Conservation (phyloP, 2,797 vertebrate genomes). For the Oreortyx pictus region DNA sequence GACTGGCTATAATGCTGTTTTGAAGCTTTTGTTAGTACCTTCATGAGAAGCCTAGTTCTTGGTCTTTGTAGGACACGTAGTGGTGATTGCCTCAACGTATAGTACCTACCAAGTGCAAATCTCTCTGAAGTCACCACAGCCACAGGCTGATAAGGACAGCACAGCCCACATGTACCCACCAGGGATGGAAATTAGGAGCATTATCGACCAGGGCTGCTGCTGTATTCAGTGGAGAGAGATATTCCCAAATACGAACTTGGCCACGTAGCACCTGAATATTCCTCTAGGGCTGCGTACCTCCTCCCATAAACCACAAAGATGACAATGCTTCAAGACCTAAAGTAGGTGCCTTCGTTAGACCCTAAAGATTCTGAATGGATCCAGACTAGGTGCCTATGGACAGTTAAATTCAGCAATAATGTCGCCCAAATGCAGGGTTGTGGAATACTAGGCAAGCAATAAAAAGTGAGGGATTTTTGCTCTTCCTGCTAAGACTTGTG, state of each 20-base stretch:
- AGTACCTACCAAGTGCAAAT: not conserved
- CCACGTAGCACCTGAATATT: not conserved
- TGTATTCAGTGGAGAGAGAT: not conserved
- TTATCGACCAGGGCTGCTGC: not conserved
- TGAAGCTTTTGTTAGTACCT: not conserved
- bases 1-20: not conserved
- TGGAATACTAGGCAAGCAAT: not conserved
- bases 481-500: not conserved
- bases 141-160: not conserved
- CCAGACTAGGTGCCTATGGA: not conserved
- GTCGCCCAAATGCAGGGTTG: not conserved
- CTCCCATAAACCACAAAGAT: not conserved
- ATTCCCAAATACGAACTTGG: not conserved
- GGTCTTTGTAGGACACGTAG: not conserved
- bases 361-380: not conserved
- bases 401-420: not conserved
- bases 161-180: not conserved
- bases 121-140: not conserved
- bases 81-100: not conserved
- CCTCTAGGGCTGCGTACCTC: not conserved
- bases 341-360: not conserved
- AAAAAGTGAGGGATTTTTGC: not conserved
- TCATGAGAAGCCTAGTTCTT: not conserved
- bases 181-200: not conserved
- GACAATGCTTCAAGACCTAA: not conserved